Evolutionary conservation across 1,140 invertebrate genomes (phyloP).

Genomic region (Drosophila kohkoa): DNA sequence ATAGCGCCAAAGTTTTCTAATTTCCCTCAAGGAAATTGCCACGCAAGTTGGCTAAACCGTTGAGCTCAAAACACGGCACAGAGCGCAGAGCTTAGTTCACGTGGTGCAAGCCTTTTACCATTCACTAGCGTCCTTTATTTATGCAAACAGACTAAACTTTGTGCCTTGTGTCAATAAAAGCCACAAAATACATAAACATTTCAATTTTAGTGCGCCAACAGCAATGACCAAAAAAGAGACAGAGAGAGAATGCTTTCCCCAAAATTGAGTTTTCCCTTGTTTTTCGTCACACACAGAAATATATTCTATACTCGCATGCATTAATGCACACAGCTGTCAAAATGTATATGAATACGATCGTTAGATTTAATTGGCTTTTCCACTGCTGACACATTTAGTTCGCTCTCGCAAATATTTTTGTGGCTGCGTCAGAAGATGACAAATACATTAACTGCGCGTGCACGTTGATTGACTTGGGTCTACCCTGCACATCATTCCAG

Average conservation of each 20-base stretch:
- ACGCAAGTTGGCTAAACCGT: conserved; percentile 28
- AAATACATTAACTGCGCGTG: conserved; percentile 8
- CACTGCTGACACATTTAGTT: conserved; percentile 63
- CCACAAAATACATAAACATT: conserved; percentile 61
- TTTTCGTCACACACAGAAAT: background rate
- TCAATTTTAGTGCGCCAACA: conserved; percentile 57
- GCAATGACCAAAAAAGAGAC: conserved; percentile 1
- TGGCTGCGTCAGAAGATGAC: conserved; percentile 2
- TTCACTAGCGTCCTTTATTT: conserved; percentile 8
- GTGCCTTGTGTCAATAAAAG: conserved; percentile 35
- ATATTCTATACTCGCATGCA: conserved; percentile 12
- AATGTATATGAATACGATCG: conserved; percentile 50
- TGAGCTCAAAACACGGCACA: background rate
- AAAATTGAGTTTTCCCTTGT: background rate
- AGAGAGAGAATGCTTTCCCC: background rate
- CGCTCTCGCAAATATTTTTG: conserved; percentile 9
- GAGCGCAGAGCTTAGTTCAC: background rate
- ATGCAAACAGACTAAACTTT: conserved; percentile 39
- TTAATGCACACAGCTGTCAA: conserved; percentile 42
- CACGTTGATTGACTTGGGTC: background rate
- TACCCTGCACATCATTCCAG: background rate
- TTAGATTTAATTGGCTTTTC: conserved; percentile 63
- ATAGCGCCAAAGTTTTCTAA: conserved; percentile 74
- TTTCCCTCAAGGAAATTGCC: conserved; percentile 73
- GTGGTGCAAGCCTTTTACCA: background rate